Percentiles rank a stretch among this genome's conserved stretches.
These are phyloP conservation scores for Arothron firmamentum DNA, from an alignment of 2,113 vertebrate species.

Conservation along the genomic window DNA sequence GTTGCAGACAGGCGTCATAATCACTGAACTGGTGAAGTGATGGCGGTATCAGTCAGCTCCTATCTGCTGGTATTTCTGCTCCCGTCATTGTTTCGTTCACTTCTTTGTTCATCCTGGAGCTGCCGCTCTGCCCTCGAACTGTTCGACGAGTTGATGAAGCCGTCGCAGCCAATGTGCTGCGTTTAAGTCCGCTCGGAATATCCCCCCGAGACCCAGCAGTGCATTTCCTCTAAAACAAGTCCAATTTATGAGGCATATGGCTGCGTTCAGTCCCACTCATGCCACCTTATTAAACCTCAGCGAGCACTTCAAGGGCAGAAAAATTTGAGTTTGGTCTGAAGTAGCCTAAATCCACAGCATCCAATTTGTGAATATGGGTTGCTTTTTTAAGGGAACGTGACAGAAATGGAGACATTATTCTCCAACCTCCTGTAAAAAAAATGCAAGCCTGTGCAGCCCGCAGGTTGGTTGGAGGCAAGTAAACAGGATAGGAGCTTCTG, in stretches of 20 bases:
- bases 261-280: slow-evolving; percentile 25
- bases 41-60: background rate
- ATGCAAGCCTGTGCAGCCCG: slow-evolving; percentile 18
- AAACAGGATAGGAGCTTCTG: slow-evolving; percentile 19
- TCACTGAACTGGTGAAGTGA: too few species aligned
- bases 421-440: slow-evolving; percentile 18
- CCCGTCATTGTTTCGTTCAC: slow-evolving; percentile 32
- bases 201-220: slow-evolving; percentile 34
- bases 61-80: slow-evolving; percentile 17
- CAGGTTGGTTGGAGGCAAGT: slow-evolving; percentile 10
- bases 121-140: slow-evolving; percentile 32
- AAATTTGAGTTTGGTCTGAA: slow-evolving; percentile 35
- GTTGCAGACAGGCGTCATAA: too few species aligned
- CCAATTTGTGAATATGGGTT: slow-evolving; percentile 27
- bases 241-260: slow-evolving; percentile 35
- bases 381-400: background rate
- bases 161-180: slow-evolving; percentile 31
- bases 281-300: slow-evolving; percentile 32
- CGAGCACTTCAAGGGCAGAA: slow-evolving; percentile 23
- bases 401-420: slow-evolving; percentile 24
- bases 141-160: slow-evolving; percentile 32
- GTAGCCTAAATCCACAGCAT: slow-evolving; percentile 31
- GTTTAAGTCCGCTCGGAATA: slow-evolving; percentile 48
- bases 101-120: slow-evolving; percentile 33
- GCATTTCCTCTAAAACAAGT: slow-evolving; percentile 29